These are phyloP conservation scores for Dorcus parallelipipedus DNA, from an alignment of 2,888 invertebrate genomes.

Conservation along the genomic window DNA sequence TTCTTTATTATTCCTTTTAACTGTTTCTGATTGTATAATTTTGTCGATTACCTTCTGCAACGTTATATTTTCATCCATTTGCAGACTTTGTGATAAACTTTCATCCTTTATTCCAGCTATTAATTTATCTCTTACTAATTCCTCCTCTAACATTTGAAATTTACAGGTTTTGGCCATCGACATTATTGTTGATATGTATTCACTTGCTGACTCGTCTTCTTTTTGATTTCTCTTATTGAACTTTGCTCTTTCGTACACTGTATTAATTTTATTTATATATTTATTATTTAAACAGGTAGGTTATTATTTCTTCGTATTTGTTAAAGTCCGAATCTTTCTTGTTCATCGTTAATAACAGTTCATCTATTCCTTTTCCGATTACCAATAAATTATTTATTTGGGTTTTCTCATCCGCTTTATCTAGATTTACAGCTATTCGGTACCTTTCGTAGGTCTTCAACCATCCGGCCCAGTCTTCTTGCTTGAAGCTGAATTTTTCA, in stretches of 20 bases:
- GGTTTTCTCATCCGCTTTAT: conserved; percentile 11
- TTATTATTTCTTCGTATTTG: conserved; percentile 14
- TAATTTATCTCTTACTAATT: conserved; percentile 29
- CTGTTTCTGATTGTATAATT: conserved; percentile 22
- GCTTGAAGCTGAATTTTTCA: conserved; percentile 14
- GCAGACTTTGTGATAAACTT: conserved; percentile 24
- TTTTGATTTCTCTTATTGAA: conserved; percentile 10
- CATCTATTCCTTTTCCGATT: conserved; percentile 15
- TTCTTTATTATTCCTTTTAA: conserved; percentile 19
- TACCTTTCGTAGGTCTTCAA: conserved; percentile 19
- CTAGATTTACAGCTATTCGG: conserved; percentile 15
- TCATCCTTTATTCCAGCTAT: conserved; percentile 27
- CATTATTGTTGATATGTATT: conserved; percentile 11
- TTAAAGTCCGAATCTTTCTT: conserved; percentile 9
- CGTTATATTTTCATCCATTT: conserved; percentile 21
- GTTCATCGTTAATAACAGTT: conserved; percentile 13
- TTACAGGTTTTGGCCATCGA: conserved; percentile 24
- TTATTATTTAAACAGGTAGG: conserved; percentile 14
- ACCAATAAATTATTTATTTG: conserved; percentile 18
- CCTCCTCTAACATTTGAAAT: conserved; percentile 24
- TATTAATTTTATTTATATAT: conserved; percentile 11
- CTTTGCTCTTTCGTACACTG: conserved; percentile 15
- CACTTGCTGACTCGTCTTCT: conserved; percentile 14
- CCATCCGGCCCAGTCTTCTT: conserved; percentile 22
- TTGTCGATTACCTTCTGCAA: conserved; percentile 21